These are phyloP conservation scores for Centropyge bicolor DNA, from an alignment of 2,797 vertebrate species.

Conservation along the genomic window DNA sequence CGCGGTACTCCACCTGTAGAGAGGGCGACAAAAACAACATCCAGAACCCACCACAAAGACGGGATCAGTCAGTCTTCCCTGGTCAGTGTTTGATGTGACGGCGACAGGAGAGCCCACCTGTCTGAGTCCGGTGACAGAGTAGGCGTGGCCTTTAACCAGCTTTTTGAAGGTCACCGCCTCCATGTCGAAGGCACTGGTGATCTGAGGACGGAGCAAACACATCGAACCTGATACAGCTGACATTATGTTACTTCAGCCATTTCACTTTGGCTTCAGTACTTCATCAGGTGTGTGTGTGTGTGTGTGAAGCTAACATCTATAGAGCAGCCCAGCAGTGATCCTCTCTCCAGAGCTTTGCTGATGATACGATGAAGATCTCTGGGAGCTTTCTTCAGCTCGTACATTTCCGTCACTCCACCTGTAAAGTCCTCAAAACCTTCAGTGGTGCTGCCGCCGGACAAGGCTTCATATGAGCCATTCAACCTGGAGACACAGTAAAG, in stretches of 20 bases:
- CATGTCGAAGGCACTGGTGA: slow-evolving; percentile 88
- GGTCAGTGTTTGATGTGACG: too few species aligned
- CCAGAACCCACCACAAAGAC: neutral
- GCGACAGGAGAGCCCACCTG: slow-evolving; percentile 81
- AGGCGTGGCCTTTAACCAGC: slow-evolving; percentile 94
- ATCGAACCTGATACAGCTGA: neutral
- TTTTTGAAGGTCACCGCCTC: slow-evolving; percentile 92
- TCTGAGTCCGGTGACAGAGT: slow-evolving; percentile 89
- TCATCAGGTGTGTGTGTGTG: neutral
- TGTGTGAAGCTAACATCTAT: slow-evolving; percentile 87
- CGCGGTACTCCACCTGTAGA: slow-evolving; percentile 84
- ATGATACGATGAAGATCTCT: slow-evolving; percentile 88
- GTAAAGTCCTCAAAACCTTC: slow-evolving; percentile 97
- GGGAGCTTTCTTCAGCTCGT: slow-evolving; percentile 86
- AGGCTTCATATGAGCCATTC: slow-evolving; percentile 90
- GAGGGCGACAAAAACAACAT: neutral
- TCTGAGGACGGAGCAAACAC: slow-evolving; percentile 74
- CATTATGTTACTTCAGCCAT: too few species aligned
- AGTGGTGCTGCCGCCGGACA: slow-evolving; percentile 91
- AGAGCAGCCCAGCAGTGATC: slow-evolving; percentile 93
- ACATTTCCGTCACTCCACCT: slow-evolving; percentile 90
- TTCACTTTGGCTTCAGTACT: too few species aligned
- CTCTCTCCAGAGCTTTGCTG: slow-evolving; percentile 87
- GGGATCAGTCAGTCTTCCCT: rapidly evolving
- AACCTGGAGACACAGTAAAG: slow-evolving; percentile 76